A percentile compares a stretch with the other conserved stretches of the same genome.
These are phyloP conservation scores for Leptodactylus fallax DNA, from an alignment of 2,797 vertebrate genomes.

Conservation along the genomic window DNA sequence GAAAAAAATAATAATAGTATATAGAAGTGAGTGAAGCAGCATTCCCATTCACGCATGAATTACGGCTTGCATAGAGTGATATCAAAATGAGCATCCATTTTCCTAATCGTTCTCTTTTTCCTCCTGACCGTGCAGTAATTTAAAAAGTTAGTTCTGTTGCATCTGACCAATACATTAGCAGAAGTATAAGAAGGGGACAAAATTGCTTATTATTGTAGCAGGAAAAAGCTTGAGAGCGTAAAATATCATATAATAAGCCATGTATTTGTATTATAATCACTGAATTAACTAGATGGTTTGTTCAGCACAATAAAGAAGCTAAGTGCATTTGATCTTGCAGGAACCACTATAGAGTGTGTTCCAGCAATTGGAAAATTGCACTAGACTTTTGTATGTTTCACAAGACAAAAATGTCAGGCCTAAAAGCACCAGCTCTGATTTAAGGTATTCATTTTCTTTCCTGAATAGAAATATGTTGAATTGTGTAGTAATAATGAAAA, in stretches of 20 bases:
- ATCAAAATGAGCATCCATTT: slow-evolving; percentile 57
- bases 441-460: slow-evolving; percentile 29
- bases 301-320: slow-evolving; percentile 58
- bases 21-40: not conserved
- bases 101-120: slow-evolving; percentile 40
- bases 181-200: slow-evolving; percentile 34
- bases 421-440: slow-evolving; percentile 40
- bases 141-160: slow-evolving; percentile 53
- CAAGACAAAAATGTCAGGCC: slow-evolving; percentile 24
- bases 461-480: slow-evolving; percentile 37
- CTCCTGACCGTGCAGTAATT: slow-evolving; percentile 45
- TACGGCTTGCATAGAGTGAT: slow-evolving; percentile 45
- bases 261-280: slow-evolving; percentile 59
- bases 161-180: slow-evolving; percentile 52
- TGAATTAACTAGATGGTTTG: slow-evolving; percentile 61
- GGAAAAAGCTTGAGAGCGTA: slow-evolving; percentile 51
- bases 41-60: slow-evolving; percentile 45
- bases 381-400: slow-evolving; percentile 33
- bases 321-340: slow-evolving; percentile 57
- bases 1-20: not conserved
- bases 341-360: slow-evolving; percentile 40
- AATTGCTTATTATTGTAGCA: slow-evolving; percentile 51
- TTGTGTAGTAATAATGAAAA: slow-evolving; percentile 34
- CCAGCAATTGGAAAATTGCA: slow-evolving; percentile 40
- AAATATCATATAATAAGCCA: slow-evolving; percentile 55